Evolutionary conservation across 2,113 vertebrate species (phyloP), one percentile per base, ranked within the genome.

Genomic region (Damaliscus lunatus): DNA sequence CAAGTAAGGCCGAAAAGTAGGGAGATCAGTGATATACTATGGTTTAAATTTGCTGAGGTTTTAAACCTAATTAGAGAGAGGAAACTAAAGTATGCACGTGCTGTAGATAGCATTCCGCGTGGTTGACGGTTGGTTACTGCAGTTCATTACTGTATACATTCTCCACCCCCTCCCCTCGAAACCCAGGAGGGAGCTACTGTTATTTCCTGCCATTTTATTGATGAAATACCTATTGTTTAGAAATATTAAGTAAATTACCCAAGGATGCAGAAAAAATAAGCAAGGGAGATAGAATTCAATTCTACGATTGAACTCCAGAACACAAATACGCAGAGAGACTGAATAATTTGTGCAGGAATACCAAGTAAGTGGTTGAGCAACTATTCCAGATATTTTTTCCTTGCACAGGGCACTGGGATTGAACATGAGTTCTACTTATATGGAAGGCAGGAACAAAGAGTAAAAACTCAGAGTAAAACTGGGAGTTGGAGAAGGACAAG

Each of bases 41-140:
- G 27, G 50, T 40, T 97, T 94, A 88, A 36, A 88, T 55, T 52
- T 87, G 87, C 52, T 82, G 14, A 40, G 29, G 25, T 59, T 93
- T 85, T 17, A 90, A 94, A 60, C 23, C 9, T 59, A 7, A n/a
- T 19, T 80, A 52, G 85, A 50, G 14, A 52, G 88, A 55, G 9
- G 6, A 60, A 74, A 62, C 8, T 48, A 31, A 71, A 1, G 2
- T 15, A 2, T 17, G 11, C 43, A 10, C 1, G 8, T 9, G 53
- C 12, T 25, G 10, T 4, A 21, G 33, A 62, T 6, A 5, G 23
- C 23, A n/a, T 40, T 46, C 6, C 4, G 0, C 6, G 21, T n/a
- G 15, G 19, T 31, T 33, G 71, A 78, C 1, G 3, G 14, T 12
- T 46, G 6, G 40, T 25, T 64, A 1, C 53, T 74, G 14, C 25